Evolutionary conservation across 2,888 invertebrate genomes (phyloP).

Genomic region (Drosophila helvetica): DNA sequence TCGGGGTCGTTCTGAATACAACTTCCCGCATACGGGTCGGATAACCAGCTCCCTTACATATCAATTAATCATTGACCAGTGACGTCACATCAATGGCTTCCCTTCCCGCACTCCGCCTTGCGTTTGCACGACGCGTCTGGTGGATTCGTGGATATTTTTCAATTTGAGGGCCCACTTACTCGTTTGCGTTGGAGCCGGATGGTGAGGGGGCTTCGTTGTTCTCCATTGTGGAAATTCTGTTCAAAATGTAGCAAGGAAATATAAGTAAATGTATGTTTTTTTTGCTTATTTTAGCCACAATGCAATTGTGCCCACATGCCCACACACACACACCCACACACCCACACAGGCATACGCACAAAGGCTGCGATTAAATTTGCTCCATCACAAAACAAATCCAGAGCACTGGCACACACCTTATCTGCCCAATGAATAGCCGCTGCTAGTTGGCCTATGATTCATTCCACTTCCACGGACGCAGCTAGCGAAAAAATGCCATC

Average conservation of each 20-base stretch:
- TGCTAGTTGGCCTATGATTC: slow-evolving; percentile 43
- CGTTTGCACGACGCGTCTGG: slow-evolving; percentile 35
- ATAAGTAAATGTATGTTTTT: slow-evolving; percentile 33
- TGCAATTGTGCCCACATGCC: slow-evolving; percentile 23
- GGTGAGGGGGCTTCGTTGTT: slow-evolving; percentile 72
- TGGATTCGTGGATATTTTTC: slow-evolving; percentile 15
- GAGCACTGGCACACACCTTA: slow-evolving; percentile 58
- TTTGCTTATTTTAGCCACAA: slow-evolving; percentile 15
- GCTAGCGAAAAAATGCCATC: slow-evolving; percentile 40
- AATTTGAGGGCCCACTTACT: slow-evolving; percentile 58
- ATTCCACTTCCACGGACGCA: slow-evolving; percentile 19
- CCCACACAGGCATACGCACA: slow-evolving; percentile 14
- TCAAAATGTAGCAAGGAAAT: slow-evolving; percentile 8
- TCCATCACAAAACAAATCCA: slow-evolving; percentile 25
- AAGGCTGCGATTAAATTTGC: slow-evolving; percentile 42
- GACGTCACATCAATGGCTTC: slow-evolving; percentile 27
- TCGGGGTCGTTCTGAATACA: too few relatives aligned
- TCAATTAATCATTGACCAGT: slow-evolving; percentile 6
- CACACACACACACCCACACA: slow-evolving; percentile 11
- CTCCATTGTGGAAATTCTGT: slow-evolving; percentile 50
- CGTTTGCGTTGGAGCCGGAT: slow-evolving; percentile 68
- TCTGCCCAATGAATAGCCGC: slow-evolving; percentile 36
- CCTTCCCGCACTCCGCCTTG: slow-evolving; percentile 5
- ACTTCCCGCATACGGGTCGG: not conserved
- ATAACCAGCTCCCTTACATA: not conserved